These are phyloP conservation scores for Axinella damicornis DNA, from an alignment of 37 sponge, comb jelly and placozoan genomes.

Conservation along the genomic window DNA sequence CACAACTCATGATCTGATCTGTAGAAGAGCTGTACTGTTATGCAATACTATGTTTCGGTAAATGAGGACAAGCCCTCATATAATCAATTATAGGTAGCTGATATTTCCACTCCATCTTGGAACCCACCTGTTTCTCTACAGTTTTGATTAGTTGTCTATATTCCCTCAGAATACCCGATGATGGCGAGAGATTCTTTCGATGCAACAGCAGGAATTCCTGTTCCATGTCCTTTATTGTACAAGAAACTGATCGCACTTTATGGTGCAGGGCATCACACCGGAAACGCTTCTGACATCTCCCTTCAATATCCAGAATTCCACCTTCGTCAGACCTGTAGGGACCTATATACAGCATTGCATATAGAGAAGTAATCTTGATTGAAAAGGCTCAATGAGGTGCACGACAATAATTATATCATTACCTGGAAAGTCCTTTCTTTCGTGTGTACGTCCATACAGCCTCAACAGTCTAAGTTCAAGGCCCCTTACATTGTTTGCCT, in stretches of 20 bases:
- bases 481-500: slow-evolving; percentile 28
- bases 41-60: too few relatives aligned
- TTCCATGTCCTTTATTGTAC: not conserved
- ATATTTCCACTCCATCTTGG: too few relatives aligned
- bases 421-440: slow-evolving; percentile 23
- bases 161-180: not conserved
- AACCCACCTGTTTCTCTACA: not conserved
- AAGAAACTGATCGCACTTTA: not conserved
- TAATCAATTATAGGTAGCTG: too few relatives aligned
- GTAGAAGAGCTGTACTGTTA: too few relatives aligned
- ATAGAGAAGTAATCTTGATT: too few relatives aligned
- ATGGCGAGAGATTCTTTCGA: not conserved
- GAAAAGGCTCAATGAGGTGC: too few relatives aligned
- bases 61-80: too few relatives aligned
- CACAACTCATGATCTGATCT: too few relatives aligned
- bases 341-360: too few relatives aligned
- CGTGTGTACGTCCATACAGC: slow-evolving; percentile 36
- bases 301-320: not conserved
- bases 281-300: not conserved
- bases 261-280: slow-evolving; percentile 16
- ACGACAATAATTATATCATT: not conserved
- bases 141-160: not conserved
- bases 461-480: slow-evolving; percentile 32
- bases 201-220: not conserved
- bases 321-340: too few relatives aligned